These are phyloP conservation scores for Varanus komodoensis DNA, from an alignment of 2,113 vertebrate genomes.

Conservation along the genomic window DNA sequence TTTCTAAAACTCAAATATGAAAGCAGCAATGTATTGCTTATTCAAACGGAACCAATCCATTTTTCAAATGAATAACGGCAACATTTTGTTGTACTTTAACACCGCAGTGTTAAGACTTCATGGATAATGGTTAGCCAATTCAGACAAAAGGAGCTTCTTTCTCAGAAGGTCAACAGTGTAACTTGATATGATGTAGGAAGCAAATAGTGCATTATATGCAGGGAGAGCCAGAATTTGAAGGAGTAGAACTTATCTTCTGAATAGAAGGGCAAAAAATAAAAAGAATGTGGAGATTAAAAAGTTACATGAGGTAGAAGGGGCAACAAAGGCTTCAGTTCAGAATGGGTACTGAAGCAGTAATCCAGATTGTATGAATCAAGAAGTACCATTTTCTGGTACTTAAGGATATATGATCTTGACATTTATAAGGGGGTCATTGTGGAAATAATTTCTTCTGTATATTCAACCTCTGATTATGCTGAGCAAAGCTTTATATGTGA, in stretches of 20 bases:
- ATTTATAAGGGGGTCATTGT: neutral
- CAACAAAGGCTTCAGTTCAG: neutral
- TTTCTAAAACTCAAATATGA: constrained; percentile 2
- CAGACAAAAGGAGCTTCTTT: neutral
- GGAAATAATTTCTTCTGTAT: neutral
- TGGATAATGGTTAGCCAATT: neutral
- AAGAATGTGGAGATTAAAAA: neutral
- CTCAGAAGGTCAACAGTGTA: neutral
- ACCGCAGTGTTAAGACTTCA: neutral
- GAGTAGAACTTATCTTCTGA: neutral
- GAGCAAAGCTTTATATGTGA: too few relatives aligned
- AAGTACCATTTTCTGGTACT: neutral
- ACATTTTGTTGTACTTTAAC: neutral
- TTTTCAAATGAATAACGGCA: neutral
- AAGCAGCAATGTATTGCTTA: neutral
- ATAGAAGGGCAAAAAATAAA: neutral
- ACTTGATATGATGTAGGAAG: neutral
- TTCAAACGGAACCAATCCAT: neutral
- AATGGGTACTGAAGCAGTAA: neutral
- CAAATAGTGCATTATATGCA: neutral
- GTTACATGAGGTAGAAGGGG: neutral
- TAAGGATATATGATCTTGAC: neutral
- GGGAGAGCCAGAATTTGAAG: too few relatives aligned
- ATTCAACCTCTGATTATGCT: too few relatives aligned
- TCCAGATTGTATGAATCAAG: neutral